Evolutionary conservation across 2,888 invertebrate genomes (phyloP), one percentile per base, ranked within the genome.

Genomic region (Tetragonisca angustula): DNA sequence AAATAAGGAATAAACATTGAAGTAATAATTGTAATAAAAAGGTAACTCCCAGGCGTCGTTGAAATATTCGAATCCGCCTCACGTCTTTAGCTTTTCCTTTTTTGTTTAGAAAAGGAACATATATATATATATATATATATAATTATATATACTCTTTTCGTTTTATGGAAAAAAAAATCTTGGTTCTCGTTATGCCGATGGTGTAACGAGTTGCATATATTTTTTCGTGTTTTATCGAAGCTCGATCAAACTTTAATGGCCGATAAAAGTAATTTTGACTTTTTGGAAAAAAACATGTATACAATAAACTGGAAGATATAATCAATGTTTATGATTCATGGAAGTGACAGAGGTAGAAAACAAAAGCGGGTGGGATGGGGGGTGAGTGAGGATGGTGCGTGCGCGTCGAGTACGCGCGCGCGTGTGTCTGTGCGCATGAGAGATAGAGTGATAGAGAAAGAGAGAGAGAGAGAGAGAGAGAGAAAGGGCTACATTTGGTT

Each of bases 1-100:
- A 89, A 87, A 87, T 87, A 90, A 91, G 86, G 90, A 89, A 92
- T 92, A 92, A 93, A 92, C 89, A 89, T 91, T 92, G 87, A 92
- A 92, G 89, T 91, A 92, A 93, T 91, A 92, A 91, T 90, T 90
- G 89, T 90, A 90, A 89, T 90, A 80, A 89, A 90, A 90, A 77
- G 86, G 87, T 85, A 79, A 89, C 73, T 75, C 76, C 81, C 80
- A 87, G 69, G 71, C 79, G 79, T 85, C 77, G 79, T 87, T 71
- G 74, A 79, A 56, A 69, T 73, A 81, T 74, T 76, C 54, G 71
- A 76, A 64, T 82, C 74, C 19, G 76, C 73, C 65, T 76, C 75
- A 70, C 72, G 86, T 52, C 68, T 72, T 79, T 85, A 72, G 50
- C 15, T 74, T 77, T 73, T 64, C 61, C 50, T 65, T 59, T 64